phyloP scores from a whole-genome alignment of 2,888 invertebrate species.

The Xestia ashworthii region DNA sequence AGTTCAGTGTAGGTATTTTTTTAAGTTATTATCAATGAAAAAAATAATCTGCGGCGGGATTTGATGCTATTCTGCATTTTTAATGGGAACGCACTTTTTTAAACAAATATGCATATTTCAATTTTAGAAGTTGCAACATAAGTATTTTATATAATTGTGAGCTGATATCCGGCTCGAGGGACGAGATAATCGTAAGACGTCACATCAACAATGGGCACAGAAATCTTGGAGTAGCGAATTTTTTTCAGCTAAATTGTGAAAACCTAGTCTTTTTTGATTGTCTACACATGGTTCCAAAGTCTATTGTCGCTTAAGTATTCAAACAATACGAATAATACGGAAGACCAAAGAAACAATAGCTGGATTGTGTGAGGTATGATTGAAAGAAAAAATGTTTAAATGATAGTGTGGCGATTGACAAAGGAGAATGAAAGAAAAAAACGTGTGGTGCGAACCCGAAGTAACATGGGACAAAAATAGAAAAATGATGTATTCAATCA shows the following conservation, averaged over 20 bases:
- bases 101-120: no score
- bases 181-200: background rate
- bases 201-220: background rate
- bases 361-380: no score
- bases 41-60: background rate
- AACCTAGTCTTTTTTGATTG: background rate
- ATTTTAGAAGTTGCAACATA: background rate
- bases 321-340: no score
- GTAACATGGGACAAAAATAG: no score
- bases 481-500: no score
- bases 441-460: no score
- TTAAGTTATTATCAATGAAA: no score
- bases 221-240: background rate
- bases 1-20: background rate
- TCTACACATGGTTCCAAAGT: background rate
- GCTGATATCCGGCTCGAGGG: conserved; percentile 1
- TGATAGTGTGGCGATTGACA: no score
- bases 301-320: background rate
- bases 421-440: no score
- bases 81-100: background rate
- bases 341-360: no score
- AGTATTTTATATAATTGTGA: background rate
- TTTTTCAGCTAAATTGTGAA: no score
- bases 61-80: background rate
- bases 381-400: no score